Percentiles rank a stretch among this genome's conserved stretches.
These are phyloP conservation scores for Chymomyza procnemis DNA, from an alignment of 2,888 invertebrate genomes.

Conservation along the genomic window DNA sequence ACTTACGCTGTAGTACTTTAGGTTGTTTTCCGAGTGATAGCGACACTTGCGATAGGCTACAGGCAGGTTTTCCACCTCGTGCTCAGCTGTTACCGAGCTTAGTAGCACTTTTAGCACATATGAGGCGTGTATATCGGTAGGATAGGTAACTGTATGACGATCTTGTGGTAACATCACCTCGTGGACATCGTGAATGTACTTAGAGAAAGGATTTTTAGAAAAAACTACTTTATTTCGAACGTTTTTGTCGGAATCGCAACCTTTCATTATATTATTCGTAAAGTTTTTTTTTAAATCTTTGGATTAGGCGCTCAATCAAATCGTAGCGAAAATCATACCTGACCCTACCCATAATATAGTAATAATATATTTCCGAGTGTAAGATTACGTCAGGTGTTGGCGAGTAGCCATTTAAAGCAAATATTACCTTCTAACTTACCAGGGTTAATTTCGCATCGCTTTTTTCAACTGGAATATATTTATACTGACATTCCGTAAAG, in stretches of 20 bases:
- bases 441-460: slow-evolving; percentile 13
- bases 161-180: slow-evolving; percentile 66
- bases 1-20: slow-evolving; percentile 68
- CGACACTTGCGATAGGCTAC: slow-evolving; percentile 75
- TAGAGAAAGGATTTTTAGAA: no score
- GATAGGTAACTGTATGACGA: slow-evolving; percentile 43
- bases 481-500: slow-evolving; percentile 56
- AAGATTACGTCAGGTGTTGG: no score
- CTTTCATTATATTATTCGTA: no score
- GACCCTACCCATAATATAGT: no score
- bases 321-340: no score
- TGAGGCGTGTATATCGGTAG: slow-evolving; percentile 41
- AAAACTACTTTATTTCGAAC: no score
- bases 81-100: slow-evolving; percentile 59
- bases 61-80: slow-evolving; percentile 67
- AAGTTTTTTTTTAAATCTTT: no score
- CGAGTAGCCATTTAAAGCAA: background rate
- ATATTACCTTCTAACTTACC: slow-evolving; percentile 18
- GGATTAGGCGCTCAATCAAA: no score
- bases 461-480: slow-evolving; percentile 40
- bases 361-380: no score
- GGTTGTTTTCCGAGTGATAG: slow-evolving; percentile 69
- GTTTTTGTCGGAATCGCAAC: no score
- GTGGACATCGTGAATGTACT: slow-evolving; percentile 72
- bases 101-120: slow-evolving; percentile 56